Base-by-base conservation (phyloP, 2,113 vertebrate species). In the Pterocles gutturalis region DNA sequence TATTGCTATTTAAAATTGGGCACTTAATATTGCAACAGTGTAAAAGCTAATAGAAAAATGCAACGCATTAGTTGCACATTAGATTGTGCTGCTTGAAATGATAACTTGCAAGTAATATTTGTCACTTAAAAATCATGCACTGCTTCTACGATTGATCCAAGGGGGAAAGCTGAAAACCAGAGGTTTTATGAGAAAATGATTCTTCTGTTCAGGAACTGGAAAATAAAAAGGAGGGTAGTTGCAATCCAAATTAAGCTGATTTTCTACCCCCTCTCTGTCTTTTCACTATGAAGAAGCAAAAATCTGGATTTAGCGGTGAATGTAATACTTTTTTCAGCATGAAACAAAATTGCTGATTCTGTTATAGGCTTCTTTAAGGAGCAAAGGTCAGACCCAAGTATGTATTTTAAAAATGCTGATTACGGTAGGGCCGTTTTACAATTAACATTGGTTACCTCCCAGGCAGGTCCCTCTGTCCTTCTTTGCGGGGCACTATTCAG, bases 31-130 rank as follows among this genome's bases (percentile, higher is more conserved):
- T 94, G 48, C 60, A 58, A n/a, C 38, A 45, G 41, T n/a, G 38
- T 83, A 66, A 89, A 38, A 1, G 4, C 38, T 78, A 62, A 83
- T 13, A 67, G 67, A 83, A 80, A 77, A 93, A 70, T 60, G 29
- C 22, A 62, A 29, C 0, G 3, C 21, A 2, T 77, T 78, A 69
- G 71, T 43, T 1, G 2, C 17, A 29, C 4, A 0, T 38, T 65
- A 41, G 15, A 0, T 0, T 28, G n/a, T 65, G 24, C 83, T 83
- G 60, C 64, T 83, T 55, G 86, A 81, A 83, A 45, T 24, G 49
- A 24, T 77, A 66, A 16, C 79, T 80, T 60, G 36, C 26, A 70
- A 73, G 67, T 61, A 28, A 19, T 80, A 65, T 69, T 82, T 79
- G 57, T 72, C 62, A 80, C 54, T 96, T 89, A 49, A 79, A 79